Percentiles rank a stretch among this genome's conserved stretches.
Evolutionary conservation across 64 coral and sea anemone species (phyloP).

Genomic region (Catalaphyllia jardinei): DNA sequence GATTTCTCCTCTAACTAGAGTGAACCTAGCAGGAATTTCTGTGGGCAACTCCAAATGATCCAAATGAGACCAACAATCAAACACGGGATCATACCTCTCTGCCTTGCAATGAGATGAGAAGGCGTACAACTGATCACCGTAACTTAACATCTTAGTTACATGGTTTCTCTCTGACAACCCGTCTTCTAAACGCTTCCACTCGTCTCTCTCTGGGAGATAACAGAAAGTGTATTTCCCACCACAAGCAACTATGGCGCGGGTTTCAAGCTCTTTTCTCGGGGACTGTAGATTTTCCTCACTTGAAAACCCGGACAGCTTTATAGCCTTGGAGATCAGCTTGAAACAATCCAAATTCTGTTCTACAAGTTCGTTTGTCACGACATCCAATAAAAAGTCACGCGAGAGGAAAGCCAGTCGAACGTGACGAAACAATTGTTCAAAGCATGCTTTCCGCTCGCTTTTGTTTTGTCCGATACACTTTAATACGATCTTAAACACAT

Average conservation of each 20-base stretch:
- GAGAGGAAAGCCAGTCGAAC: not conserved
- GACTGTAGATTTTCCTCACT: not conserved
- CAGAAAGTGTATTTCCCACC: not conserved
- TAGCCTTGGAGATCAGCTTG: not conserved
- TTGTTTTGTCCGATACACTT: not conserved
- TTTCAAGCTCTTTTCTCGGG: not conserved
- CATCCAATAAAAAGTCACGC: not conserved
- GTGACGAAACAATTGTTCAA: constrained; percentile 11
- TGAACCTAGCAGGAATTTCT: not conserved
- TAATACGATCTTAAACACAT: not conserved
- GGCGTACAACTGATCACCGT: not conserved
- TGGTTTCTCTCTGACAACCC: not conserved
- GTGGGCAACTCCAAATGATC: not conserved
- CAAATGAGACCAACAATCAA: not conserved
- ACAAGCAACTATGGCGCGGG: not conserved
- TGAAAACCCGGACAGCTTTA: not conserved
- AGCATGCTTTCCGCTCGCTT: not conserved
- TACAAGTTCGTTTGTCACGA: constrained; percentile 6
- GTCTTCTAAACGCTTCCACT: not conserved
- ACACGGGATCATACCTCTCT: not conserved
- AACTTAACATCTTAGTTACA: not conserved
- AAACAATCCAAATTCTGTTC: not conserved
- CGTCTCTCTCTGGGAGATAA: not conserved
- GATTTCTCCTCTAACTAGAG: not conserved
- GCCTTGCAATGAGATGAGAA: not conserved